phyloP scores from a whole-genome alignment of 2,797 vertebrate genomes.

The Pterois miles region DNA sequence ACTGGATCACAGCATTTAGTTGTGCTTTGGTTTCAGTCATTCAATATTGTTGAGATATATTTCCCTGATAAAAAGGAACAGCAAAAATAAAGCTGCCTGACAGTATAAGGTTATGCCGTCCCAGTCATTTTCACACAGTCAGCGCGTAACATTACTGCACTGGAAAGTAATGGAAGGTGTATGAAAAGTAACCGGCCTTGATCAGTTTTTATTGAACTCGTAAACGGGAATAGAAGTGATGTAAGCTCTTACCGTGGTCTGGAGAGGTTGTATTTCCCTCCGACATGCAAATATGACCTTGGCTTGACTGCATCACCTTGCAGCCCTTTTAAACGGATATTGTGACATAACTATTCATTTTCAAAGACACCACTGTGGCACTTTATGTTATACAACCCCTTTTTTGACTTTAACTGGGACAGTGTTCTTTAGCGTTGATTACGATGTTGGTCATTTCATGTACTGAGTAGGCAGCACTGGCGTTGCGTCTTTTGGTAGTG shows the following conservation, averaged over 20 bases:
- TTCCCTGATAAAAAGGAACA: neutral
- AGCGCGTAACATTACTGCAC: neutral
- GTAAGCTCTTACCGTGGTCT: neutral
- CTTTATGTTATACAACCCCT: neutral
- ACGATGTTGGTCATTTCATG: neutral
- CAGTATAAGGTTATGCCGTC: neutral
- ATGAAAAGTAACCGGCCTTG: conserved; percentile 26
- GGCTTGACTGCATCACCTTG: neutral
- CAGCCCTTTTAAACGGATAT: neutral
- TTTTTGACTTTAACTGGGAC: neutral
- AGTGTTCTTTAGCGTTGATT: neutral
- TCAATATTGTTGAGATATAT: neutral
- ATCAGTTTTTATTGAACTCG: conserved; percentile 18
- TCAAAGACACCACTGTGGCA: neutral
- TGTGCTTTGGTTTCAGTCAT: neutral
- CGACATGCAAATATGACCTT: neutral
- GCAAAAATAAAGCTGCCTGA: neutral
- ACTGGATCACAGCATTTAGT: neutral
- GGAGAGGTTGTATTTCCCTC: neutral
- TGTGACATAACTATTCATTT: neutral
- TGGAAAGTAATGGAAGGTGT: conserved; percentile 3
- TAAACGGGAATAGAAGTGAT: conserved; percentile 11
- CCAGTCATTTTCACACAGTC: conserved; percentile 1
- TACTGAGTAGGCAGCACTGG: neutral
- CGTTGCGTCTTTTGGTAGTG: neutral